These are phyloP conservation scores for Rhyacophila brunnea DNA, from an alignment of 1,140 invertebrate species.

Conservation along the genomic window DNA sequence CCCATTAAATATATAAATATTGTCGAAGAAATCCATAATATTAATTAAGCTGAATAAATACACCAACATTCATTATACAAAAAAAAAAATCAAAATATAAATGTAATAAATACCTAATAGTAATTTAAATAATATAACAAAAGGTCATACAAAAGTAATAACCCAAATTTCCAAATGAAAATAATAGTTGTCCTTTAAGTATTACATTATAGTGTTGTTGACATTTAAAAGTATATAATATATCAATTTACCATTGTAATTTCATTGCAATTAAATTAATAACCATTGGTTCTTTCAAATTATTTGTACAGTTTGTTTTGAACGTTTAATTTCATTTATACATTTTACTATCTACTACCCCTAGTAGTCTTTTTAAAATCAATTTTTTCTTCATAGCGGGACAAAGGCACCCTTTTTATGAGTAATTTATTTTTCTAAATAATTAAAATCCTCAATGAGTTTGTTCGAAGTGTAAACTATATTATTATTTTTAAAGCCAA, in stretches of 20 bases:
- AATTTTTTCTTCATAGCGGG: no score
- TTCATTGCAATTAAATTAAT: slow-evolving; percentile 16
- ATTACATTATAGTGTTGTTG: slow-evolving; percentile 29
- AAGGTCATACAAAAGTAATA: not conserved
- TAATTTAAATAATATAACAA: slow-evolving; percentile 16
- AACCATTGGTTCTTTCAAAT: slow-evolving; percentile 15
- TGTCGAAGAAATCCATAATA: no score
- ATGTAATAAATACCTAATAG: slow-evolving; percentile 20
- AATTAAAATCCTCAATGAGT: no score
- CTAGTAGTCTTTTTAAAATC: no score
- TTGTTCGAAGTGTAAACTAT: no score
- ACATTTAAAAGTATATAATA: slow-evolving; percentile 28
- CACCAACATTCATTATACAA: slow-evolving; percentile 25
- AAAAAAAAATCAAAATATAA: slow-evolving; percentile 20
- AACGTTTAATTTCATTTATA: no score
- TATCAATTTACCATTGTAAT: slow-evolving; percentile 11
- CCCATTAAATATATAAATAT: no score
- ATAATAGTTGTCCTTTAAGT: not conserved
- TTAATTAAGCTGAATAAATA: slow-evolving; percentile 11
- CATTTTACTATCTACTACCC: no score
- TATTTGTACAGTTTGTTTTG: slow-evolving; percentile 24
- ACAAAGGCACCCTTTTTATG: no score
- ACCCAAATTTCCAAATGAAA: not conserved
- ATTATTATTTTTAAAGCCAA: no score
- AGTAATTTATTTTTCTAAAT: no score